phyloP scores from a whole-genome alignment of 2,888 invertebrate genomes.

The Hirtodrosophila histrioides region DNA sequence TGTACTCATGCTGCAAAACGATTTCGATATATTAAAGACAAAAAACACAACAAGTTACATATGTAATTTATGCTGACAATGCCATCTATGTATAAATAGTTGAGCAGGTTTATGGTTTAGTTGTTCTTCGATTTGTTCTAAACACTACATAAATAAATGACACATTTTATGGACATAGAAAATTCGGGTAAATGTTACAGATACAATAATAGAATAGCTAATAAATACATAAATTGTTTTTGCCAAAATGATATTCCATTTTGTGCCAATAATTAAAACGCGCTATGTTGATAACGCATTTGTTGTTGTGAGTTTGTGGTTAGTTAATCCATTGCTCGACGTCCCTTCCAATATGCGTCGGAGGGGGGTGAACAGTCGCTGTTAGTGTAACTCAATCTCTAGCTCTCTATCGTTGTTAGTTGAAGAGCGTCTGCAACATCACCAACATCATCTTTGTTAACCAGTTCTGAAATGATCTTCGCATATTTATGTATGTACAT shows the following conservation, averaged over 20 bases:
- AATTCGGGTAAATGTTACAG: constrained; percentile 64
- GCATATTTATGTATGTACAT: constrained; percentile 34
- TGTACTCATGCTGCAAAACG: constrained; percentile 52
- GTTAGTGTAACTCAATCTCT: constrained; percentile 57
- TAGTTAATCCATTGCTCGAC: constrained; percentile 85
- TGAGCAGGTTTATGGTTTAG: constrained; percentile 48
- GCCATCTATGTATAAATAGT: constrained; percentile 44
- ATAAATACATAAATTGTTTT: constrained; percentile 71
- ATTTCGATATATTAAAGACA: constrained; percentile 46
- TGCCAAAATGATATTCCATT: constrained; percentile 32
- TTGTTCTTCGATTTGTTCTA: constrained; percentile 50
- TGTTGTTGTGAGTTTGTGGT: constrained; percentile 36
- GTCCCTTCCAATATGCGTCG: constrained; percentile 88
- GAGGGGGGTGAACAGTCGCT: constrained; percentile 84
- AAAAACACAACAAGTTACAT: constrained; percentile 42
- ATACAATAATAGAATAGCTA: constrained; percentile 55
- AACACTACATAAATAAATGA: constrained; percentile 73
- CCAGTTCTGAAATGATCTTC: constrained; percentile 48
- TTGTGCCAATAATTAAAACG: constrained; percentile 86
- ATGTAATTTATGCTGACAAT: constrained; percentile 22
- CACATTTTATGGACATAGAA: constrained; percentile 77
- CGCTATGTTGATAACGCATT: constrained; percentile 18
- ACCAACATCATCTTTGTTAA: constrained; percentile 64
- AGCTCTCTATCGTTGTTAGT: constrained; percentile 46
- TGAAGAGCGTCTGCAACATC: constrained; percentile 49